These are phyloP conservation scores for Mellilla xanthometata DNA, from an alignment of 2,888 invertebrate genomes.

Conservation along the genomic window DNA sequence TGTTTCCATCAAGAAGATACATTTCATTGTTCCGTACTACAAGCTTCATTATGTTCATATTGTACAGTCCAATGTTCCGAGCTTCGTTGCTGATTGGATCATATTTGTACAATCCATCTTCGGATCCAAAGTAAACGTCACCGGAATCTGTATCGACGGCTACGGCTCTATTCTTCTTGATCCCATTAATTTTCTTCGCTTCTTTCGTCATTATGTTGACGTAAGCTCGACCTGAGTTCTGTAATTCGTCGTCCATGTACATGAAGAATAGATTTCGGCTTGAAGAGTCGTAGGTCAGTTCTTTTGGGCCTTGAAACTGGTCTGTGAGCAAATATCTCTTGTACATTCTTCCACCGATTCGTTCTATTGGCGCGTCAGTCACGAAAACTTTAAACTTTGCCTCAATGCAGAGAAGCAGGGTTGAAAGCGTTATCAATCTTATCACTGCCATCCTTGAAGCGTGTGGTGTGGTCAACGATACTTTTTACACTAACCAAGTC, in stretches of 20 bases:
- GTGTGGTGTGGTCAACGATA: constrained; percentile 40
- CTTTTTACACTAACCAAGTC: constrained; percentile 45
- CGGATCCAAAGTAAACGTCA: constrained; percentile 70
- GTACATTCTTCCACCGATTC: constrained; percentile 60
- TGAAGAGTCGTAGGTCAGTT: constrained; percentile 65
- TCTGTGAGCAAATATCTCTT: constrained; percentile 62
- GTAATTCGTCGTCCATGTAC: constrained; percentile 67
- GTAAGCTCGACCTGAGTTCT: constrained; percentile 65
- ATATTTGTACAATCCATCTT: constrained; percentile 67
- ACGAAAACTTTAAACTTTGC: constrained; percentile 52
- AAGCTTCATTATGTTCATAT: constrained; percentile 66
- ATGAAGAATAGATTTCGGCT: constrained; percentile 68
- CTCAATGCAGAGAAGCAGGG: constrained; percentile 42
- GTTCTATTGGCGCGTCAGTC: constrained; percentile 57
- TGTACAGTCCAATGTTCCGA: constrained; percentile 59
- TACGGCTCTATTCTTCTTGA: constrained; percentile 64
- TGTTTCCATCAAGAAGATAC: constrained; percentile 65
- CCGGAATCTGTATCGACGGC: constrained; percentile 62
- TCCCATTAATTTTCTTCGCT: constrained; percentile 55
- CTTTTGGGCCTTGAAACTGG: constrained; percentile 54
- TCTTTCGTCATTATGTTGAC: constrained; percentile 63
- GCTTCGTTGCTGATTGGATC: constrained; percentile 56
- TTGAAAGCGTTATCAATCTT: constrained; percentile 31
- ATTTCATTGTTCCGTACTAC: constrained; percentile 66
- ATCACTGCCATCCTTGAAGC: constrained; percentile 39